These are phyloP conservation scores for Vicugna pacos DNA, from an alignment of 2,113 vertebrate genomes.

Conservation along the genomic window DNA sequence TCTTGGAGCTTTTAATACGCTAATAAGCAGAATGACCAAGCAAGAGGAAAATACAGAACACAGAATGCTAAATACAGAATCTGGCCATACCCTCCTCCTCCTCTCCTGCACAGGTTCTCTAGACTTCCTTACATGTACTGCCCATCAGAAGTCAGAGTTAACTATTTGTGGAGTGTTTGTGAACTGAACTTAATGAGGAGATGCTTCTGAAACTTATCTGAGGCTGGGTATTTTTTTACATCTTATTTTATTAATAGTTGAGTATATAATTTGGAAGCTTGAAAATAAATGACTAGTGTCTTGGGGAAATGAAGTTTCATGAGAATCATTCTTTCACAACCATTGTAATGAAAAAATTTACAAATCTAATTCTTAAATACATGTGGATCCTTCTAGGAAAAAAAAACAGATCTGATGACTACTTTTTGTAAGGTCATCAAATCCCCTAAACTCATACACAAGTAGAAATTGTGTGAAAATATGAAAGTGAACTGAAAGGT, in stretches of 20 bases:
- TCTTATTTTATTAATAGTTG: slow-evolving; percentile 31
- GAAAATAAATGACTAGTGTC: slow-evolving; percentile 45
- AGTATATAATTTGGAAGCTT: neutral
- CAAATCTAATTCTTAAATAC: neutral
- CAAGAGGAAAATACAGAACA: neutral
- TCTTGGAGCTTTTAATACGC: neutral
- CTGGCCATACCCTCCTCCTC: neutral
- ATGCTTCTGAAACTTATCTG: slow-evolving; percentile 34
- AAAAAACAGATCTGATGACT: neutral
- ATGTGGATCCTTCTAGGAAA: neutral
- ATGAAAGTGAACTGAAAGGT: slow-evolving; percentile 7
- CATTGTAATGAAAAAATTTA: slow-evolving; percentile 6
- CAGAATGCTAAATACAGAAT: neutral
- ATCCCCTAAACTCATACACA: neutral
- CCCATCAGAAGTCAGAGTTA: neutral
- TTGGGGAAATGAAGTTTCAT: slow-evolving; percentile 8
- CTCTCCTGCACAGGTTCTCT: neutral
- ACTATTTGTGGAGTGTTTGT: neutral
- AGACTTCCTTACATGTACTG: neutral
- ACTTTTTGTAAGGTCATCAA: neutral
- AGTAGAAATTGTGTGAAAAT: slow-evolving; percentile 51
- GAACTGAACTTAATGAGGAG: slow-evolving; percentile 43
- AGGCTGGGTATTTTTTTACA: neutral
- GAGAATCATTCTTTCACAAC: slow-evolving; percentile 39
- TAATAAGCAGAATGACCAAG: neutral